A percentile compares a stretch with the other conserved stretches of the same genome.
Conservation (phyloP, 2,113 vertebrate species). For the Plectropomus leopardus region DNA sequence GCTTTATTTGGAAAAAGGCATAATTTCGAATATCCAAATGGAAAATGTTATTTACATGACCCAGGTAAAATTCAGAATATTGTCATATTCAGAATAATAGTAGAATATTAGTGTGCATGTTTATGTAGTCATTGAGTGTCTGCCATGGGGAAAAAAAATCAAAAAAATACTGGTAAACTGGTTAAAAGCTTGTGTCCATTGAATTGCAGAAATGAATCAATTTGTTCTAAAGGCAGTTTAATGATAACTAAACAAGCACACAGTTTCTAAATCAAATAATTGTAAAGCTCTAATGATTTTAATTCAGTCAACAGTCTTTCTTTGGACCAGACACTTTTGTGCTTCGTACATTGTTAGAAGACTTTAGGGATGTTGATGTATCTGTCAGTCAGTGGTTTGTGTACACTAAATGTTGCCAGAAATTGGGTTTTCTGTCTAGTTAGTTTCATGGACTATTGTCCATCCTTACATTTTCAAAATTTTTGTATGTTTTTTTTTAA, state of each 20-base stretch:
- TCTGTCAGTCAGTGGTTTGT: constrained; percentile 3
- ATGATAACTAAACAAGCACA: not conserved
- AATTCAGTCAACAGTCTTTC: not conserved
- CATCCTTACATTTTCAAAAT: not conserved
- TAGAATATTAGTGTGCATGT: too few species aligned
- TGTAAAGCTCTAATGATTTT: not conserved
- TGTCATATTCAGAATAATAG: too few species aligned
- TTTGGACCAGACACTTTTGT: not conserved
- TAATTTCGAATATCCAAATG: too few species aligned
- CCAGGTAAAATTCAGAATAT: too few species aligned
- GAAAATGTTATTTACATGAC: too few species aligned
- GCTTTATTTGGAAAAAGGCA: too few species aligned
- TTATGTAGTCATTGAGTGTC: not conserved
- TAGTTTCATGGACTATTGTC: not conserved
- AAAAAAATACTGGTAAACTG: not conserved
- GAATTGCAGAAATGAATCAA: not conserved
- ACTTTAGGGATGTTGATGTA: not conserved
- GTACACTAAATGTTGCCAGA: not conserved
- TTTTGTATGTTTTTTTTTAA: not conserved
- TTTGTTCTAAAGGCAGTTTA: not conserved
- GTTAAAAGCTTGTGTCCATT: not conserved
- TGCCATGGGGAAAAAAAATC: not conserved
- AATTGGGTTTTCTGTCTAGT: not conserved
- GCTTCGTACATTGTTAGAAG: not conserved
- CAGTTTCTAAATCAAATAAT: not conserved